Base-by-base conservation (phyloP, 92 coral and sea anemone genomes). In the Pocillopora meandrina region DNA sequence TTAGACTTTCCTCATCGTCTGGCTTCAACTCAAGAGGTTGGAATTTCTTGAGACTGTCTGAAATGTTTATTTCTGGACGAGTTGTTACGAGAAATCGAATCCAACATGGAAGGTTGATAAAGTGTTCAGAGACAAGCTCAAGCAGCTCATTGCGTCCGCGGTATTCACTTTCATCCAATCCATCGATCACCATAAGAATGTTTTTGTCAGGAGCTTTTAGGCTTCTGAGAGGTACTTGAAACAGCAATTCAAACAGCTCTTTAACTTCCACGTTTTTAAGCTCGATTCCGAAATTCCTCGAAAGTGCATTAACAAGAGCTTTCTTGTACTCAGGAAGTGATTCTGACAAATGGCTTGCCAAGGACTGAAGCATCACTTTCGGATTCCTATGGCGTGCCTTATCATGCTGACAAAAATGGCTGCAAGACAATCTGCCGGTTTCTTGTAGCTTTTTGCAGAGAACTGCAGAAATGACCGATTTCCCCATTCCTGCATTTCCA, bases 401-500 rank as follows among this genome's bases (percentile, higher is more conserved):
- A 57, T 84, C 79, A 82, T 88, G 84, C 42, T 88, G 86, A 65
- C 86, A 88, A 79, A 91, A 91, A 72, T 88, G 92, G 71, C 83
- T 86, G 56, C 88, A 91, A 42, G 84, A 88, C 58, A 91, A 76
- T 17, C 84, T 80, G 19, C 87, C 81, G 36, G 81, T 55, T n/a
- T 75, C 74, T 21, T 71, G 80, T 81, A 91, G 76, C 36, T 81
- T 76, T 74, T 88, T 73, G 65, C 94, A 91, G 6, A 83, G 31
- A 13, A 75, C 69, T 23, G 94, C 94, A 33, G 93, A 85, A 19
- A 90, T 79, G 23, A 90, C 91, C 4, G 93, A 84, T 61, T 91
- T 91, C 14, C 93, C 93, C 76, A 91, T 89, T 13, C 93, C 93
- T 17, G 93, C 89, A 69, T 70, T 68, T 47, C 84, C 93, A 23